These are phyloP conservation scores for Scomber colias DNA, from an alignment of 2,113 vertebrate genomes.

Conservation along the genomic window DNA sequence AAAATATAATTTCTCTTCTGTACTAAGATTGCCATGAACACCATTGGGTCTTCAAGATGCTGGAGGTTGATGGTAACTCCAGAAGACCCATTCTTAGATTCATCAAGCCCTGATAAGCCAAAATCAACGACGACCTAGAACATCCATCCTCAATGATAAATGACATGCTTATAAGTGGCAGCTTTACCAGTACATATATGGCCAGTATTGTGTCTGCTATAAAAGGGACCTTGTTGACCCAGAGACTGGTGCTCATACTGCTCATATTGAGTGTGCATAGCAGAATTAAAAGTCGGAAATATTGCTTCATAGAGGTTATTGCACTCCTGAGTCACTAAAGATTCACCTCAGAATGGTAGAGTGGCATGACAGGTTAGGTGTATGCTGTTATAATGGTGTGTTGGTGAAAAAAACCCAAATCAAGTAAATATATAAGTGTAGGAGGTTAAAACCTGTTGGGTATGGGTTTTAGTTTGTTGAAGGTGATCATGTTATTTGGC, in stretches of 20 bases:
- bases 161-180: background rate
- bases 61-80: background rate
- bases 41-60: background rate
- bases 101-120: background rate
- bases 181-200: no score
- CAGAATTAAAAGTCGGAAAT: background rate
- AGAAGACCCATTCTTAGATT: slow-evolving; percentile 3
- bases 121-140: background rate
- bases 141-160: background rate
- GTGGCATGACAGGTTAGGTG: background rate
- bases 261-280: background rate
- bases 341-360: background rate
- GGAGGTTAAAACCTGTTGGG: no score
- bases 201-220: no score
- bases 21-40: no score
- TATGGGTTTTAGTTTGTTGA: no score
- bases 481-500: no score
- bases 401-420: background rate
- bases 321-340: background rate
- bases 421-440: background rate
- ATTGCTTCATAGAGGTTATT: background rate
- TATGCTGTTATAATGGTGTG: slow-evolving; percentile 8
- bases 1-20: no score
- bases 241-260: background rate
- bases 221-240: no score